Evolutionary conservation across 2,113 vertebrate species (phyloP), one percentile per base, ranked within the genome.

Genomic region (Irena cyanogastra): DNA sequence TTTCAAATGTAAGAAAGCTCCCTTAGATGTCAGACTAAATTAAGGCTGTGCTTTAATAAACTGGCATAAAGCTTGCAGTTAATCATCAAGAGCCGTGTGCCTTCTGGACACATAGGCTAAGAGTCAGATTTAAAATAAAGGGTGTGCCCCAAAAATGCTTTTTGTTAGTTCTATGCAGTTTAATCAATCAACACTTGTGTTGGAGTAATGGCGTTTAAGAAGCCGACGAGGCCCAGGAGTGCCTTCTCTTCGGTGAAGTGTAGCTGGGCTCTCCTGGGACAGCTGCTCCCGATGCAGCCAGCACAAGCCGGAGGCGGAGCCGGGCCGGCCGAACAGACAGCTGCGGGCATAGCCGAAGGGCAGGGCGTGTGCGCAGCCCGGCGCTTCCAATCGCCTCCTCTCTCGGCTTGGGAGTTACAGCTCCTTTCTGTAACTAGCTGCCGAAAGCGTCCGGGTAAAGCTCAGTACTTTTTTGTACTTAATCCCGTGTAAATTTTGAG

Each of bases 21-120:
- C 52, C 65, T 96, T 77, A 90, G 84, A 94, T 93, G 81, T 87
- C 89, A 60, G 83, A 81, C 57, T 77, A 94, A 93, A 92, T 88
- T 92, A 94, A 95, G 81, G 74, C 52, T 71, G 52, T 80, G 45
- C 83, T 94, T 94, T 81, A 96, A 69, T 97, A 82, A 90, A 94
- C 65, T 56, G 83, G 72, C 94, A 53, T 93, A 89, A 90, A 95
- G 71, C 78, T 96, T 90, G 71, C 75, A 87, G 49, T 91, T 95
- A 84, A 86, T 91, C 89, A 83, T 86, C 80, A 27, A 49, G 65
- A 72, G 69, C 92, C 31, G 0, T 83, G 84, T 94, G 80, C 89
- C 92, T 94, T 71, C 69, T 96, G 94, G 90, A 93, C 94, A 95
- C 82, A 49, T 3, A 66, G 60, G 75, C 64, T 76, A 64, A 64